Evolutionary conservation across 2,113 vertebrate species (phyloP).

Genomic region (Gorilla gorilla): DNA sequence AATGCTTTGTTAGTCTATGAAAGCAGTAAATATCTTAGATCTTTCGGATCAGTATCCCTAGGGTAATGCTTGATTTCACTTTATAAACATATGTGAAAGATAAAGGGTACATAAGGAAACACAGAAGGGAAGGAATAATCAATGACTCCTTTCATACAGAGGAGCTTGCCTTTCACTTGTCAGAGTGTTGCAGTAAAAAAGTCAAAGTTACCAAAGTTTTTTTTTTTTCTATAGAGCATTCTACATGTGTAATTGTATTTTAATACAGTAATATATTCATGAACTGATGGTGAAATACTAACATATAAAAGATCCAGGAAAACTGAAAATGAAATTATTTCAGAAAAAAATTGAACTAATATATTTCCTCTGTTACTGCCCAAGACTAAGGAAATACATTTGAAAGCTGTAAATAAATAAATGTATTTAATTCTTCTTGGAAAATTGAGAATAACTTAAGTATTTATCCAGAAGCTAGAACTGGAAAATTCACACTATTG

Average conservation of each 20-base stretch:
- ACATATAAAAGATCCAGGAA: neutral
- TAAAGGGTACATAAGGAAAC: conserved; percentile 28
- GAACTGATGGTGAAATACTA: neutral
- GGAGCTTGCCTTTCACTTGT: neutral
- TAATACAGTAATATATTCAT: neutral
- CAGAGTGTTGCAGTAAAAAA: neutral
- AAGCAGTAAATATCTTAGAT: conserved; percentile 47
- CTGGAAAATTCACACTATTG: neutral
- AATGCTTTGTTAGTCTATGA: neutral
- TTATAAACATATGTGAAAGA: conserved; percentile 52
- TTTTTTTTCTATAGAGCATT: neutral
- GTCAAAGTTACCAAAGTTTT: neutral
- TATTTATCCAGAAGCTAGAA: neutral
- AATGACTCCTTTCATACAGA: neutral
- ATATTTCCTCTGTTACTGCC: neutral
- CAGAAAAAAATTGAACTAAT: neutral
- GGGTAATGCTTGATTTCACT: conserved; percentile 52
- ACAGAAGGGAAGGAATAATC: conserved; percentile 14
- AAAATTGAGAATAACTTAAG: neutral
- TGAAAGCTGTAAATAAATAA: neutral
- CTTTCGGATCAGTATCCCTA: conserved; percentile 26
- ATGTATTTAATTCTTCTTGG: neutral
- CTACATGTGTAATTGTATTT: neutral
- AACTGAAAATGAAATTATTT: neutral
- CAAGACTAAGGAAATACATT: neutral